A percentile compares a stretch with the other conserved stretches of the same genome.
These are phyloP conservation scores for Sceloporus undulatus DNA, from an alignment of 2,113 vertebrate genomes.

Conservation along the genomic window DNA sequence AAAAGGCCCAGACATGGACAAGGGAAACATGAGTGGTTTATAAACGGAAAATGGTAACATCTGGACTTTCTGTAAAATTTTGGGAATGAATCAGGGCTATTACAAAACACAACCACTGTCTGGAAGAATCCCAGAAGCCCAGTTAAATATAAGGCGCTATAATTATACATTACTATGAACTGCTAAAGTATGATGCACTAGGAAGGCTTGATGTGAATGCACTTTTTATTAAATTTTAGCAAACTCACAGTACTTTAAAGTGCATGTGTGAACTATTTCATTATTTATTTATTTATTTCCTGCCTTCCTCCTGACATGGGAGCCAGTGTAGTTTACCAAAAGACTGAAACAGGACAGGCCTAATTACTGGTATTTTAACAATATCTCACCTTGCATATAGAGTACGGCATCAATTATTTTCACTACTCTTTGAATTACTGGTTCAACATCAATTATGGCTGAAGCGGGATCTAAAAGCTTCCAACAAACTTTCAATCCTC, in stretches of 20 bases:
- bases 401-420: slow-evolving; percentile 88
- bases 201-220: background rate
- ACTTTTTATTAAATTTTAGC: background rate
- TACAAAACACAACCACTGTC: background rate
- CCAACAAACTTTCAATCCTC: slow-evolving; percentile 82
- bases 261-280: slow-evolving; percentile 5
- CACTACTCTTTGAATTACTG: slow-evolving; percentile 78
- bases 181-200: background rate
- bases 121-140: background rate
- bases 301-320: no score
- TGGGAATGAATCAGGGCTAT: background rate
- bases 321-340: no score
- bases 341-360: no score
- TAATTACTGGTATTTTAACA: slow-evolving; percentile 15
- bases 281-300: no score
- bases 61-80: background rate
- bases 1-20: no score
- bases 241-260: background rate
- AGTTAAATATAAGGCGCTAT: background rate
- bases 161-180: background rate
- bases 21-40: no score
- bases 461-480: slow-evolving; percentile 79
- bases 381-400: slow-evolving; percentile 86
- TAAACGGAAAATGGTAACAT: background rate
- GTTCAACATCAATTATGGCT: slow-evolving; percentile 65